Evolutionary conservation across 2,113 vertebrate species (phyloP).

Genomic region (Oriolus oriolus): DNA sequence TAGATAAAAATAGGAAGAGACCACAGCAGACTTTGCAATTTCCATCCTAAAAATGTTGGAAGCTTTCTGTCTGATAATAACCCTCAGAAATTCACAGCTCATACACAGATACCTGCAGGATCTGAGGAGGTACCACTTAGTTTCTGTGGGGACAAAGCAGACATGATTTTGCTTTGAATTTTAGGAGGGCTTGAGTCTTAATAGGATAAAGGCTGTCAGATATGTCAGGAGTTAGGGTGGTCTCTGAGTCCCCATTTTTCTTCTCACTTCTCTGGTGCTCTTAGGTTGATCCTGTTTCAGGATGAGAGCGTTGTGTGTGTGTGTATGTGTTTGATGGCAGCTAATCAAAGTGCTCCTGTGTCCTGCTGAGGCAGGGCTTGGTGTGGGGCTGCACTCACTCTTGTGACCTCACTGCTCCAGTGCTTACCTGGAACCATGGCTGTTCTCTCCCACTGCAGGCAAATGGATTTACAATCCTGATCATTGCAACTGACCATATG

Average conservation of each 20-base stretch:
- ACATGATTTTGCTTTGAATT: neutral
- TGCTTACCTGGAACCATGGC: neutral
- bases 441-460: neutral
- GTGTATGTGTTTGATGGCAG: neutral
- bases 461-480: neutral
- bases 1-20: neutral
- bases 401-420: neutral
- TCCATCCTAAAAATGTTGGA: neutral
- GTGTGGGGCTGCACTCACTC: neutral
- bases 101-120: neutral
- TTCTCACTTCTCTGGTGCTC: neutral
- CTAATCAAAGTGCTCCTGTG: neutral
- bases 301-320: neutral
- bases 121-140: neutral
- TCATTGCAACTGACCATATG: rapidly evolving
- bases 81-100: neutral
- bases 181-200: neutral
- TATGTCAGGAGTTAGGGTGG: neutral
- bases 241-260: neutral
- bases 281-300: neutral
- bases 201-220: neutral
- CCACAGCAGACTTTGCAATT: neutral
- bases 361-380: neutral
- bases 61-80: neutral
- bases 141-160: neutral